phyloP scores from a whole-genome alignment of 2,797 vertebrate species.

The Halcyon smyrnensis region DNA sequence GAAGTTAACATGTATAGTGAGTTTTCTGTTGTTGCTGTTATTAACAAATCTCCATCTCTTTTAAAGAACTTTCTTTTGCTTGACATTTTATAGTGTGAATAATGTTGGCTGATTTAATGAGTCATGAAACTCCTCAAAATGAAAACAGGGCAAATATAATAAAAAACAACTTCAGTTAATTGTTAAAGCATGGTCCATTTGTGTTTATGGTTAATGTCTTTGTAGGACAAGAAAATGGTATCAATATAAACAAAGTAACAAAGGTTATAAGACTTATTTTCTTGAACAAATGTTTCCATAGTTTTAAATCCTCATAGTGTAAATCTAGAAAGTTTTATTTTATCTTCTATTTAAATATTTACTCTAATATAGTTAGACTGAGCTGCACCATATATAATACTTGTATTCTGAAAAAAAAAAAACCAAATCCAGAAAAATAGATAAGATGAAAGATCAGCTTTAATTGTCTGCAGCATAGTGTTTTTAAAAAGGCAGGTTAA shows the following conservation, averaged over 20 bases:
- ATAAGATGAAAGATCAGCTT: not conserved
- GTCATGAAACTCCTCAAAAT: slow-evolving; percentile 51
- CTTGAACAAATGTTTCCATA: not conserved
- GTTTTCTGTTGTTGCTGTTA: not conserved
- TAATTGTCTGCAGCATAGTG: not conserved
- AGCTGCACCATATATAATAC: not conserved
- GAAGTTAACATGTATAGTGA: slow-evolving; percentile 21
- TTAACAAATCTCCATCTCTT: slow-evolving; percentile 11
- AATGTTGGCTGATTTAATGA: slow-evolving; percentile 57
- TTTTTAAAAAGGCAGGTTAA: not conserved
- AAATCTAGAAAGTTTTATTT: not conserved
- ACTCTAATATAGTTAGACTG: not conserved
- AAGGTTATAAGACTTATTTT: not conserved
- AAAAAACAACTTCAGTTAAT: slow-evolving; percentile 28
- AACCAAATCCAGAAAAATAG: not conserved
- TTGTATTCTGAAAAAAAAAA: not conserved
- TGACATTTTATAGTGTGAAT: not conserved
- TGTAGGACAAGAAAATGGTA: not conserved
- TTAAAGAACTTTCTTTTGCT: slow-evolving; percentile 35
- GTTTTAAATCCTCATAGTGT: not conserved
- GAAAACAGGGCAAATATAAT: slow-evolving; percentile 25
- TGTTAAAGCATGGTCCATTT: slow-evolving; percentile 37
- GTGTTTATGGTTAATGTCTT: slow-evolving; percentile 2
- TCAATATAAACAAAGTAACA: not conserved
- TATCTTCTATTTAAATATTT: not conserved